These are phyloP conservation scores for Vanessa atalanta DNA, from an alignment of 1,140 invertebrate species.

Conservation along the genomic window DNA sequence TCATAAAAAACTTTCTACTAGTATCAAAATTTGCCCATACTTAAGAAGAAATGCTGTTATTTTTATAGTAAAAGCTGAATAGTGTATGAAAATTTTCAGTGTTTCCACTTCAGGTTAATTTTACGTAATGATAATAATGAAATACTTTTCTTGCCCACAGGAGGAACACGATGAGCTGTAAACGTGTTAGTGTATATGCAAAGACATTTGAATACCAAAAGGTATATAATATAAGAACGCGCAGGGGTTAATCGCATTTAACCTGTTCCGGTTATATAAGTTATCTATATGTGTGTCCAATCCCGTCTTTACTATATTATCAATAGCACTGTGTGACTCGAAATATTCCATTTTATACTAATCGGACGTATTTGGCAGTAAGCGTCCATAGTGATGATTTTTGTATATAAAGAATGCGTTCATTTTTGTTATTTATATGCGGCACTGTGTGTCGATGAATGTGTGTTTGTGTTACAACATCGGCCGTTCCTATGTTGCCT, in stretches of 20 bases:
- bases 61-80: too few species aligned
- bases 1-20: too few species aligned
- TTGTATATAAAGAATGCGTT: constrained; percentile 51
- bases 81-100: too few species aligned
- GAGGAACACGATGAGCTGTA: constrained; percentile 85
- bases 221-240: constrained; percentile 43
- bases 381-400: constrained; percentile 43
- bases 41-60: too few species aligned
- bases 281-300: constrained; percentile 25
- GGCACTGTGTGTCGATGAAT: constrained; percentile 66
- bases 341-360: constrained; percentile 56
- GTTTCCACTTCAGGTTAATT: too few species aligned
- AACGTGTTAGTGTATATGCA: constrained; percentile 58
- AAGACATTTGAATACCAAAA: constrained; percentile 61
- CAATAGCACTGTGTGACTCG: constrained; percentile 53
- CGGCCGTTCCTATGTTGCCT: constrained; percentile 30
- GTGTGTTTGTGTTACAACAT: constrained; percentile 53
- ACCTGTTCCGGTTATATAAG: constrained; percentile 31
- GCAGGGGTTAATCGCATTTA: constrained; percentile 20
- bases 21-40: too few species aligned
- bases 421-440: constrained; percentile 49
- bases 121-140: background rate
- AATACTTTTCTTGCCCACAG: constrained; percentile 49
- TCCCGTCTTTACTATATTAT: background rate
- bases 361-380: constrained; percentile 18